A percentile compares a stretch with the other conserved stretches of the same genome.
Evolutionary conservation across 2,888 invertebrate species (phyloP).

Genomic region (Eupithecia insigniata): DNA sequence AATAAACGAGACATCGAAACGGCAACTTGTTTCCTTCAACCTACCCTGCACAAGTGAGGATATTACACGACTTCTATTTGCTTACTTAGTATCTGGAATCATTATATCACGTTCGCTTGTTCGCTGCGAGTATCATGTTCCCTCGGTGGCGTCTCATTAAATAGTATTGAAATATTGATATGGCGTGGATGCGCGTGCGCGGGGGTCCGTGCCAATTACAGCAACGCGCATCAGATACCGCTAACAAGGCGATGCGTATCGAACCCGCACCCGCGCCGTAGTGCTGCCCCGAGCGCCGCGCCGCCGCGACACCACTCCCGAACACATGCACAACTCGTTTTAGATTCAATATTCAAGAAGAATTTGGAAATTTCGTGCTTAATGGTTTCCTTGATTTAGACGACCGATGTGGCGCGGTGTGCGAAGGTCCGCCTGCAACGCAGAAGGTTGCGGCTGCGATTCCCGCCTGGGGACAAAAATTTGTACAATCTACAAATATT

Average conservation of each 20-base stretch:
- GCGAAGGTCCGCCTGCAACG: too few relatives aligned
- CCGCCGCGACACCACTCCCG: background rate
- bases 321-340: background rate
- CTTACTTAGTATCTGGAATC: conserved; percentile 25
- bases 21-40: too few relatives aligned
- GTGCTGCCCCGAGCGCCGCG: background rate
- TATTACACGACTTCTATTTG: conserved; percentile 26
- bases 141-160: conserved; percentile 49
- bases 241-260: conserved; percentile 83
- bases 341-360: background rate
- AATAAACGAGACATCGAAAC: too few relatives aligned
- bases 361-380: background rate
- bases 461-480: too few relatives aligned
- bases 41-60: too few relatives aligned
- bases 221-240: conserved; percentile 78
- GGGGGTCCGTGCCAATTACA: conserved; percentile 79
- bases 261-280: conserved; percentile 36
- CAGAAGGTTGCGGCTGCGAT: too few relatives aligned
- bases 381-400: too few relatives aligned
- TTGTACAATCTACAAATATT: too few relatives aligned
- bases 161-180: conserved; percentile 58
- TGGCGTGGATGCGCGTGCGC: conserved; percentile 52
- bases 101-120: conserved; percentile 41
- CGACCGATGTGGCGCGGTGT: too few relatives aligned
- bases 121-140: conserved; percentile 48